These are phyloP conservation scores for Cantharis rufa DNA, from an alignment of 2,888 invertebrate genomes.

Conservation along the genomic window DNA sequence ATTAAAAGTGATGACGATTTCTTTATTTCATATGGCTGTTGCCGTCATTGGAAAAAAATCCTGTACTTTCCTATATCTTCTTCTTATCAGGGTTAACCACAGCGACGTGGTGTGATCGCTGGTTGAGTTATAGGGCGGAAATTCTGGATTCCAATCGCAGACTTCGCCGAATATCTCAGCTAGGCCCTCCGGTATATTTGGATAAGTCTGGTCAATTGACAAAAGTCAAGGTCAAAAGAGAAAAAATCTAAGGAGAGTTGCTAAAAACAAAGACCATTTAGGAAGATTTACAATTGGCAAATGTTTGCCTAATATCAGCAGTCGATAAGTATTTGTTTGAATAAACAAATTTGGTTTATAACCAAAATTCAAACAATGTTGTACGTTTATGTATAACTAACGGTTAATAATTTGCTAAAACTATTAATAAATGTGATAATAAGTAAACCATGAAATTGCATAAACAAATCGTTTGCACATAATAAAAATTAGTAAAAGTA, in stretches of 20 bases:
- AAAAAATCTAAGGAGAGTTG: background rate
- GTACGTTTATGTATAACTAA: background rate
- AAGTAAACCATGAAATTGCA: background rate
- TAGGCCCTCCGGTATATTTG: too few species aligned
- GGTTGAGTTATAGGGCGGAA: too few species aligned
- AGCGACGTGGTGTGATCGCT: too few species aligned
- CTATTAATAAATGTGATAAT: background rate
- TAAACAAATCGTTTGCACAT: background rate
- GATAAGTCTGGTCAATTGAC: too few species aligned
- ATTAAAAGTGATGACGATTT: background rate
- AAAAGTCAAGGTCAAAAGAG: too few species aligned
- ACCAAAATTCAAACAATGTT: background rate
- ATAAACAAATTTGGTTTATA: background rate
- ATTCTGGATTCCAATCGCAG: too few species aligned
- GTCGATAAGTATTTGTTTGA: background rate
- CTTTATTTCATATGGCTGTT: background rate
- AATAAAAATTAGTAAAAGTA: conserved; percentile 3
- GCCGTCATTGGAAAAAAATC: background rate
- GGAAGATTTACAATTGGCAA: background rate
- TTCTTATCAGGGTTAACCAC: too few species aligned
- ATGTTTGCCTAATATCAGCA: background rate
- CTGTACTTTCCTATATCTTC: background rate
- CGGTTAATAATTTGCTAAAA: background rate
- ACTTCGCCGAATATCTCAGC: too few species aligned
- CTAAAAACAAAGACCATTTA: background rate